phyloP scores from a whole-genome alignment of 2,797 vertebrate species.

The Premnoplex brunnescens region DNA sequence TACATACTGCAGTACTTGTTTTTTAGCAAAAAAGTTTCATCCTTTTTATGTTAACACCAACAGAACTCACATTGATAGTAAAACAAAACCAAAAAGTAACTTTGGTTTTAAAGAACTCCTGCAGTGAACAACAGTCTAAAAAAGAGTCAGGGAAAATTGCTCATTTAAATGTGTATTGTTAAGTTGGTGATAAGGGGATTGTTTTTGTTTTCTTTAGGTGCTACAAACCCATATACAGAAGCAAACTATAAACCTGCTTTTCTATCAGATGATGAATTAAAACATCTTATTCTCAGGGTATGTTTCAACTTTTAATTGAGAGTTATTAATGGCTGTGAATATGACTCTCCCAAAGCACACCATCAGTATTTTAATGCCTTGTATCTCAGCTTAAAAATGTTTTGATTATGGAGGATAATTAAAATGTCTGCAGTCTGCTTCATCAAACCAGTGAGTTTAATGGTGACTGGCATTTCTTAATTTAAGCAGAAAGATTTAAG shows the following conservation, averaged over 20 bases:
- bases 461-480: neutral
- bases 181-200: neutral
- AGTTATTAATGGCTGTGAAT: neutral
- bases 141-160: neutral
- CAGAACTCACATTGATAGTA: neutral
- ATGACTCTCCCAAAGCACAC: neutral
- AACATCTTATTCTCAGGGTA: conserved; percentile 97
- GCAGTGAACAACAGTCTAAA: neutral
- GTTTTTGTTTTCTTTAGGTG: conserved; percentile 78
- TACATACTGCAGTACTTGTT: neutral
- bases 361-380: neutral
- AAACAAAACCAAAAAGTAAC: neutral
- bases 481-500: neutral
- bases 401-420: neutral
- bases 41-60: neutral
- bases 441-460: neutral
- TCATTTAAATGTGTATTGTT: neutral
- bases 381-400: neutral
- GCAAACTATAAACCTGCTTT: conserved; percentile 99
- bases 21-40: neutral
- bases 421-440: neutral
- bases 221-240: conserved; percentile 96
- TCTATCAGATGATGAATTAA: conserved; percentile 96
- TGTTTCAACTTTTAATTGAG: conserved; percentile 51
- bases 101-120: neutral